Evolutionary conservation across 2,888 invertebrate genomes (phyloP), one percentile per base, ranked within the genome.

Genomic region (Lymantria monacha): DNA sequence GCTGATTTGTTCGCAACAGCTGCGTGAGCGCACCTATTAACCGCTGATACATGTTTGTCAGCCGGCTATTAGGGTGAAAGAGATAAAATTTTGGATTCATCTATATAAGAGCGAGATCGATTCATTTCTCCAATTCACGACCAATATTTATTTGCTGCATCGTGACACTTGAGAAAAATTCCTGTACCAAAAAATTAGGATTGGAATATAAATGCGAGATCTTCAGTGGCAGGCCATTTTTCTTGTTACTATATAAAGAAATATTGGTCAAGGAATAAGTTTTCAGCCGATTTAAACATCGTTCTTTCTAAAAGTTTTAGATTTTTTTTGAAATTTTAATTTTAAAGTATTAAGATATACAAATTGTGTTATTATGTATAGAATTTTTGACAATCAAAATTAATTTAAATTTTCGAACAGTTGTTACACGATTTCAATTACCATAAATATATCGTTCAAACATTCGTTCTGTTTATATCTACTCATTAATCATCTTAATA

Each of bases 11-110:
- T 89, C 87, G 86, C 87, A 84, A 86, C 90, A 91, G 90, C 90
- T 91, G 90, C 88, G 85, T 68, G 80, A 75, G 83, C 90, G 86
- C 89, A 90, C 90, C 90, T 91, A 91, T 91, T 91, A 90, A 90
- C 89, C 91, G 87, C 88, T 90, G 91, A 90, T 90, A 90, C 91
- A 91, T 90, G 91, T 90, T 90, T 88, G 90, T 90, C 90, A 89
- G 89, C 82, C 89, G 89, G 90, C 91, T 90, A 90, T 90, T 91
- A 91, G 91, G 80, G 85, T 63, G 90, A 90, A 83, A 84, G 89
- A 87, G 90, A 91, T 83, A 79, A 83, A 85, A 85, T 80, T 82
- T 79, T 69, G 75, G 74, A 83, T 83, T 79, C 85, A 78, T 81
- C 81, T 79, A 82, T 76, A 86, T 75, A 75, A 79, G 86, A 90